A percentile compares a stretch with the other conserved stretches of the same genome.
Conservation (phyloP, 2,888 invertebrate species). For the Pogonocherus hispidulus region DNA sequence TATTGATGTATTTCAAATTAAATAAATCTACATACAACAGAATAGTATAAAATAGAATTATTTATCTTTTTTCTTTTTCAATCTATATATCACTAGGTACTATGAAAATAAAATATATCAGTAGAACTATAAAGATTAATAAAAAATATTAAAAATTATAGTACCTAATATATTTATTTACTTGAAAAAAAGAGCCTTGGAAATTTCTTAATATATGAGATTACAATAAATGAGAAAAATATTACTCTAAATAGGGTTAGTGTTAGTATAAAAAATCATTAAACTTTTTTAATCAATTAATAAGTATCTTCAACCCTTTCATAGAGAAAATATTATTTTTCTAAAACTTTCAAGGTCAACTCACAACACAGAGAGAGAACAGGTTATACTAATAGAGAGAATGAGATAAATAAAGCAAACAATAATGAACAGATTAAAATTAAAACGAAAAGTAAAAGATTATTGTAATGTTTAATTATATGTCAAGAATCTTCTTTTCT, state of each 20-base stretch:
- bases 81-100: constrained; percentile 39
- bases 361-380: neutral
- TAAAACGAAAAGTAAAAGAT: no score
- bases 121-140: constrained; percentile 12
- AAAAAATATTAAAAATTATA: constrained; percentile 14
- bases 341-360: neutral
- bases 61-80: constrained; percentile 26
- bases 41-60: constrained; percentile 25
- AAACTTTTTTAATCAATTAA: no score
- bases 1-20: constrained; percentile 51
- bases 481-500: no score
- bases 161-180: constrained; percentile 1
- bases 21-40: constrained; percentile 49
- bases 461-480: no score
- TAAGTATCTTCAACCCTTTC: neutral
- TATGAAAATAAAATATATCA: constrained; percentile 37
- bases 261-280: no score
- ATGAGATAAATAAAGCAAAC: neutral
- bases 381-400: neutral
- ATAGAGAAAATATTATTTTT: neutral
- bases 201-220: neutral
- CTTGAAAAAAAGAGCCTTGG: neutral
- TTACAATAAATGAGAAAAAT: neutral
- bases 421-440: neutral
- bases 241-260: neutral